Conservation (phyloP, 2,113 vertebrate genomes). For the Castor canadensis region DNA sequence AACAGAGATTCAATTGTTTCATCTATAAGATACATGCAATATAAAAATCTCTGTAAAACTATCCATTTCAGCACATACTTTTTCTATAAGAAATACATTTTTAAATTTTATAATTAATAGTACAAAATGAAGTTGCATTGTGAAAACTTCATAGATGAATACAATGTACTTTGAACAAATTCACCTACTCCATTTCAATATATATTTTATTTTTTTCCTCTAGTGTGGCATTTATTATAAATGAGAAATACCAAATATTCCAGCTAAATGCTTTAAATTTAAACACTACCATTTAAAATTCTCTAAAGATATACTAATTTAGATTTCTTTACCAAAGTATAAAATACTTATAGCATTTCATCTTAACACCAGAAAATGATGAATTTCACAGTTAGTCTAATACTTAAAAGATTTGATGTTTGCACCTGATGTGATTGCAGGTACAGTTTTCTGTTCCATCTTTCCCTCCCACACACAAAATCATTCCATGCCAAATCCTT, state of each 20-base stretch:
- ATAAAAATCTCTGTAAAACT: constrained; percentile 27
- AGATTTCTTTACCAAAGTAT: constrained; percentile 19
- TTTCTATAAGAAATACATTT: too few relatives aligned
- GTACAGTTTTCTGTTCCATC: constrained; percentile 23
- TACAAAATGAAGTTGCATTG: too few relatives aligned
- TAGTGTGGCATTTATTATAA: neutral
- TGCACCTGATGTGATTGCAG: constrained; percentile 40
- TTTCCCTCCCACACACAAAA: constrained; percentile 54
- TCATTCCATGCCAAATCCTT: constrained; percentile 61
- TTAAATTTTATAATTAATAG: too few relatives aligned
- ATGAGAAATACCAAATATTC: neutral
- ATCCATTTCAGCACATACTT: neutral
- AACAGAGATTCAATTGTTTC: neutral
- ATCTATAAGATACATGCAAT: neutral
- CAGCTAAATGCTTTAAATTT: constrained; percentile 32
- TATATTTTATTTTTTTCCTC: neutral
- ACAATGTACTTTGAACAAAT: too few relatives aligned
- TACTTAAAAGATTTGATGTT: constrained; percentile 35
- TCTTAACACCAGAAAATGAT: constrained; percentile 37
- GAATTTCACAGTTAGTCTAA: neutral
- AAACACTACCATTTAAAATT: neutral
- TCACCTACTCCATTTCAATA: too few relatives aligned
- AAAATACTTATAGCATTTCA: constrained; percentile 28
- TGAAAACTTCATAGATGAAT: too few relatives aligned
- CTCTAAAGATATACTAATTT: neutral